Evolutionary conservation across 2,113 vertebrate species (phyloP), one percentile per base, ranked within the genome.

Genomic region (Burhinus bistriatus): DNA sequence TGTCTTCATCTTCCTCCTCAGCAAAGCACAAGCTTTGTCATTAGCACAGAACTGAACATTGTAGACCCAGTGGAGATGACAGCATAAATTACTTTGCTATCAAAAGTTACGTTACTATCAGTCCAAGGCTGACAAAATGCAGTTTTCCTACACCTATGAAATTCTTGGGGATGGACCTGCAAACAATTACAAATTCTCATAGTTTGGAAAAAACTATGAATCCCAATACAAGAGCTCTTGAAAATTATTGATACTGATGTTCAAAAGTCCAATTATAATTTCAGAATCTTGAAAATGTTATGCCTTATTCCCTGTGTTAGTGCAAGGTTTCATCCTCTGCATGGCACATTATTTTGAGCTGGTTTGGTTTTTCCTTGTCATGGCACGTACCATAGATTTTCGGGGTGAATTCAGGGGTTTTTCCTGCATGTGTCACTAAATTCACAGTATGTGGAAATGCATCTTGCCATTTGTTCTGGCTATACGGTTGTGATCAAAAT

Each of bases 301-400:
- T 34, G 20, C 9, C 12, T 52, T 89, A 38, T 58, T 45, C 29
- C 32, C 15, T 42, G 14, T 71, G 57, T 23, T 73, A 30, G 3
- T 22, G 23, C 27, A 20, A 61, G 3, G 3, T 11, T 93, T 85
- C n/a, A 54, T 32, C 38, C 57, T 40, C n/a, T 54, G 9, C 18
- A 8, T 18, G 26, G 42, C 26, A 61, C 11, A 5, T n/a, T 38
- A 76, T 42, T 83, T n/a, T 72, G 30, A 86, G 45, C 3, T 72
- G 42, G 7, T 68, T 42, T 25, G 12, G 0, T 23, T 70, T 59
- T 64, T 21, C 5, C 23, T 51, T 47, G 14, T 18, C 30, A 44
- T 8, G 3, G n/a, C 2, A 64, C 0, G 0, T 30, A 42, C 13
- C 27, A 54, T 2, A 70, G 34, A 36, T 47, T 68, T 87, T 36